Evolutionary conservation across 2,113 vertebrate species (phyloP).

Genomic region (Urocolius indicus): DNA sequence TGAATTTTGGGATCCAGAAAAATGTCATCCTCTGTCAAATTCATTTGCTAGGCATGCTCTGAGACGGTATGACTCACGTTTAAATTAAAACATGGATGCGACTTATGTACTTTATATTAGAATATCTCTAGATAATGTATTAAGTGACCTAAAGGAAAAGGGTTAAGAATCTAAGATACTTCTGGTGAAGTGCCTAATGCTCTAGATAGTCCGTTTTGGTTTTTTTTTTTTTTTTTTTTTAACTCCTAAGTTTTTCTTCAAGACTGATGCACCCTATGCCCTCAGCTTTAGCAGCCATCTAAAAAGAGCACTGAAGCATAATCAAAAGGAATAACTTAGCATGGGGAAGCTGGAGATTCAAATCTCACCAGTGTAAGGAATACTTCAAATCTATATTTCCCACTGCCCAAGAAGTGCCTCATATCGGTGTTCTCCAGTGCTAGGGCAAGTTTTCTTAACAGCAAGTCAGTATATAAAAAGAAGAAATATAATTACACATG

Average conservation of each 20-base stretch:
- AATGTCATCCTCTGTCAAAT: neutral
- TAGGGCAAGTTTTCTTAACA: neutral
- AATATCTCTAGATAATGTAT: neutral
- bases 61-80: rapidly evolving
- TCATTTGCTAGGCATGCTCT: neutral
- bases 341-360: neutral
- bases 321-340: neutral
- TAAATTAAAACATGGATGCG: neutral
- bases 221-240: too few relatives aligned
- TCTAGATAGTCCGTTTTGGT: neutral
- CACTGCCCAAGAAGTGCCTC: neutral
- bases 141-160: neutral
- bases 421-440: rapidly evolving
- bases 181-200: neutral
- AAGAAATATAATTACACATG: neutral
- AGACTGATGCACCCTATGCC: neutral
- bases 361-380: neutral
- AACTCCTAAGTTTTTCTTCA: neutral
- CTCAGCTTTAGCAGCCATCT: neutral
- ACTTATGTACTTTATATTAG: neutral
- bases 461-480: neutral
- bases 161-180: neutral
- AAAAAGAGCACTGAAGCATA: neutral
- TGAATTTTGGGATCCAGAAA: neutral
- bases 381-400: neutral